These are phyloP conservation scores for Megaustenia siamemsis DNA, from an alignment of 2,888 invertebrate genomes.

Conservation along the genomic window DNA sequence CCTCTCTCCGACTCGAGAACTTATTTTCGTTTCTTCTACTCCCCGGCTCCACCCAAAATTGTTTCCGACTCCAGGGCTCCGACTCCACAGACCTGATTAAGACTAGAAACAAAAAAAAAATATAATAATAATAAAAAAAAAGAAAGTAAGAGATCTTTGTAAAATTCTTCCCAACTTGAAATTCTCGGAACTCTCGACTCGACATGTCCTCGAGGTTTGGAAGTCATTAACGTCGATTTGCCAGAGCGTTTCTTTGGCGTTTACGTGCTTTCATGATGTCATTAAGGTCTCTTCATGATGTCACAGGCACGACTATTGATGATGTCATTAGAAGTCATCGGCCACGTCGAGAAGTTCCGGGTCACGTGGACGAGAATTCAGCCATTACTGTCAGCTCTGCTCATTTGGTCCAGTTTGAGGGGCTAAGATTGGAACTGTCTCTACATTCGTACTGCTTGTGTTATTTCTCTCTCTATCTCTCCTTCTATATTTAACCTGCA, in stretches of 20 bases:
- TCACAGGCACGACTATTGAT: conserved; percentile 31
- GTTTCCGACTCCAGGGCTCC: too few species aligned
- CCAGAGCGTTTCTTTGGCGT: conserved; percentile 24
- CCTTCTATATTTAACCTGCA: not conserved
- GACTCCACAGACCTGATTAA: too few species aligned
- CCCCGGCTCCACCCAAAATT: too few species aligned
- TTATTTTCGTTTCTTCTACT: too few species aligned
- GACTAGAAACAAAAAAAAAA: not conserved
- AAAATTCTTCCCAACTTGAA: not conserved
- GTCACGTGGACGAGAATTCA: conserved; percentile 41
- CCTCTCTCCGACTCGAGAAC: too few species aligned
- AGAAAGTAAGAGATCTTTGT: not conserved
- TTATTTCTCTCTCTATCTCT: conserved; percentile 24
- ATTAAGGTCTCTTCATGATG: conserved; percentile 48
- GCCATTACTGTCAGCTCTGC: conserved; percentile 47
- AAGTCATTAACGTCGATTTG: conserved; percentile 45
- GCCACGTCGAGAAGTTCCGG: conserved; percentile 43
- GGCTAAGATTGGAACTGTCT: not conserved
- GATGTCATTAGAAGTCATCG: conserved; percentile 50
- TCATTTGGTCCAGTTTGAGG: conserved; percentile 34
- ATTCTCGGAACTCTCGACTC: not conserved
- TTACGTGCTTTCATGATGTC: conserved; percentile 38
- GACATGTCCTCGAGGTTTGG: conserved; percentile 25
- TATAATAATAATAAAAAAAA: not conserved
- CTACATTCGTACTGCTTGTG: not conserved